A percentile compares a stretch with the other conserved stretches of the same genome.
phyloP scores from a whole-genome alignment of 2,113 vertebrate species.

The Vulpes vulpes region DNA sequence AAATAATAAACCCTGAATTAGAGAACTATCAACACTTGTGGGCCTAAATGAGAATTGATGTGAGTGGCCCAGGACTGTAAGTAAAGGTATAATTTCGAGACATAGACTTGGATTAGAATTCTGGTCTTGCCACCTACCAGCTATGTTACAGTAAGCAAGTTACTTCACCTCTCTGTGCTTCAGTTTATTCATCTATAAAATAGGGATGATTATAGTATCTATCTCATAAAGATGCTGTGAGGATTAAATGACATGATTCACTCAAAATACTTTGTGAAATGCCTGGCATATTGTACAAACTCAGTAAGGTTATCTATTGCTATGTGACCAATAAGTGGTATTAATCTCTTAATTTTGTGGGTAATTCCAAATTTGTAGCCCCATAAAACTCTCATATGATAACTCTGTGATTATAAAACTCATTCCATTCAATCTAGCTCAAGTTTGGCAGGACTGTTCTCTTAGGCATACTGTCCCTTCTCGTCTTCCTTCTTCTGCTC shows the following conservation, averaged over 20 bases:
- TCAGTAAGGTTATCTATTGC: not conserved
- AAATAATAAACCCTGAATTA: not conserved
- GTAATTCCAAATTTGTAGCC: not conserved
- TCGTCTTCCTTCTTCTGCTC: not conserved
- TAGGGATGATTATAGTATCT: not conserved
- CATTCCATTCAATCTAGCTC: not conserved
- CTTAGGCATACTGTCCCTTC: not conserved
- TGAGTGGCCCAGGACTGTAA: not conserved
- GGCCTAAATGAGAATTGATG: not conserved
- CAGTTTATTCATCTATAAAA: conserved; percentile 43
- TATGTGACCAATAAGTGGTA: not conserved
- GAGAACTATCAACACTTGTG: not conserved
- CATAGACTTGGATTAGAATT: conserved; percentile 2
- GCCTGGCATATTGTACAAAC: not conserved
- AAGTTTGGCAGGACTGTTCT: not conserved
- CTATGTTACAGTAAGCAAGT: not conserved
- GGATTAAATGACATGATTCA: not conserved
- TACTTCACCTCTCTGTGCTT: not conserved
- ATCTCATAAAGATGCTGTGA: not conserved
- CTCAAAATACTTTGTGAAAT: conserved; percentile 25
- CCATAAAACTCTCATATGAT: not conserved
- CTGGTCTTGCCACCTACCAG: not conserved
- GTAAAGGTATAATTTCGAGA: not conserved
- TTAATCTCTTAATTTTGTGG: not conserved
- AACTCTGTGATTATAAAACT: not conserved